phyloP scores from a whole-genome alignment of 92 coral and sea anemone species.

The Epizoanthus stellaris region DNA sequence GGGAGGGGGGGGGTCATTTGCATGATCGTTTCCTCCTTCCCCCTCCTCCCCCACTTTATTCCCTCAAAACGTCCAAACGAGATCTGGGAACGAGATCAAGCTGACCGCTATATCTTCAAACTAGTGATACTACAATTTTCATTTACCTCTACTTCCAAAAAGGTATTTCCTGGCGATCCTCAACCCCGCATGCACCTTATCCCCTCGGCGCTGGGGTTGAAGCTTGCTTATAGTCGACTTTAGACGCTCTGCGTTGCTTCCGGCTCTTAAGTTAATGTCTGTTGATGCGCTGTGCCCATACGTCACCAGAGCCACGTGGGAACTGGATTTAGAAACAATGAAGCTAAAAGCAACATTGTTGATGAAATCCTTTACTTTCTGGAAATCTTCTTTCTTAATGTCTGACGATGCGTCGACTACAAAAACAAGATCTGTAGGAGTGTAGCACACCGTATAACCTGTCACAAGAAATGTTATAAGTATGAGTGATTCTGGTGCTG shows the following conservation, averaged over 20 bases:
- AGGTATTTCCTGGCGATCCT: constrained; percentile 19
- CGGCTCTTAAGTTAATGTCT: neutral
- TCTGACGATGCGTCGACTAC: constrained; percentile 34
- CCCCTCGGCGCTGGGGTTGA: constrained; percentile 12
- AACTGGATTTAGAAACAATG: constrained; percentile 7
- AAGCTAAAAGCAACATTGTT: constrained; percentile 13
- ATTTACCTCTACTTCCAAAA: constrained; percentile 25
- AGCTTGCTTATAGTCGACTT: constrained; percentile 12
- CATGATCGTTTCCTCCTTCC: too few species aligned
- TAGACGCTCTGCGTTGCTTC: constrained; percentile 10
- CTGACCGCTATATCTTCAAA: too few species aligned
- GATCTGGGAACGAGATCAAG: too few species aligned
- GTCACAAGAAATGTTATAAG: neutral
- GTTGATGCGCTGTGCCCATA: constrained; percentile 27
- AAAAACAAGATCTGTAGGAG: constrained; percentile 25
- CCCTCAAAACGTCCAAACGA: too few species aligned
- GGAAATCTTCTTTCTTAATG: neutral
- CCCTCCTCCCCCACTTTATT: too few species aligned
- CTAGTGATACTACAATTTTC: neutral
- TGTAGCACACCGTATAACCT: constrained; percentile 25
- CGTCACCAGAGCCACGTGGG: constrained; percentile 18
- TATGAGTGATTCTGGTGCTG: neutral
- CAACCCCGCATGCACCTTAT: constrained; percentile 25
- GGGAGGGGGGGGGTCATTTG: too few species aligned
- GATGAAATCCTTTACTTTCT: constrained; percentile 24